phyloP scores from a whole-genome alignment of 92 coral and sea anemone species.

The Actinostola sp. region DNA sequence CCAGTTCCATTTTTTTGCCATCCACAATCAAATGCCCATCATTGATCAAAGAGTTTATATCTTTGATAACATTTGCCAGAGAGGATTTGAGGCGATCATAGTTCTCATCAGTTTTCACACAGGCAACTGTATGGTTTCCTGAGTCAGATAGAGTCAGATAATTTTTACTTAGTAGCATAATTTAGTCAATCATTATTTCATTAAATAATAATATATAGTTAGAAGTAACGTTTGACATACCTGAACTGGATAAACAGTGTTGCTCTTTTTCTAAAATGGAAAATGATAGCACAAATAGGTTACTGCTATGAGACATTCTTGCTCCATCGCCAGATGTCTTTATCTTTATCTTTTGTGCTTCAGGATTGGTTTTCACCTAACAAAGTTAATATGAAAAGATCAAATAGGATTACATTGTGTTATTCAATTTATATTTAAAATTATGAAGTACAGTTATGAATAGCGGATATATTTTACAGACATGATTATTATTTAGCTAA shows the following conservation, averaged over 20 bases:
- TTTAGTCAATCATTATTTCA: too few relatives aligned
- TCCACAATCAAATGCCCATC: slow-evolving; percentile 19
- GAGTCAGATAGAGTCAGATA: too few relatives aligned
- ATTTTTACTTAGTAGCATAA: too few relatives aligned
- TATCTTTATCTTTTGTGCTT: slow-evolving; percentile 4
- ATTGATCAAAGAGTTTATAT: slow-evolving; percentile 20
- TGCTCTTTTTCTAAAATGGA: slow-evolving; percentile 20
- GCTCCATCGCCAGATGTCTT: slow-evolving; percentile 39
- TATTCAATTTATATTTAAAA: too few relatives aligned
- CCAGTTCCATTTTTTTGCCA: slow-evolving; percentile 16
- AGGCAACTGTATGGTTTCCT: slow-evolving; percentile 12
- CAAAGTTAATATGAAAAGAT: too few relatives aligned
- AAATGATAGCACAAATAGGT: slow-evolving; percentile 27
- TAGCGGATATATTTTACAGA: too few relatives aligned
- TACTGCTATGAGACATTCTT: slow-evolving; percentile 21
- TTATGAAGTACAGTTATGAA: too few relatives aligned
- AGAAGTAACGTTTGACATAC: not conserved
- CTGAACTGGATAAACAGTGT: slow-evolving; percentile 24
- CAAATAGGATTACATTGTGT: too few relatives aligned
- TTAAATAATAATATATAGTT: not conserved
- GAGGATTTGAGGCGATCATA: slow-evolving; percentile 19
- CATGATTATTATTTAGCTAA: too few relatives aligned
- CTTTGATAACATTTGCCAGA: slow-evolving; percentile 25
- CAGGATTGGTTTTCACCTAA: not conserved
- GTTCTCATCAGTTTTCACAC: slow-evolving; percentile 23